Conservation (phyloP, 1,140 invertebrate species). For the Lordiphosa stackelbergi region DNA sequence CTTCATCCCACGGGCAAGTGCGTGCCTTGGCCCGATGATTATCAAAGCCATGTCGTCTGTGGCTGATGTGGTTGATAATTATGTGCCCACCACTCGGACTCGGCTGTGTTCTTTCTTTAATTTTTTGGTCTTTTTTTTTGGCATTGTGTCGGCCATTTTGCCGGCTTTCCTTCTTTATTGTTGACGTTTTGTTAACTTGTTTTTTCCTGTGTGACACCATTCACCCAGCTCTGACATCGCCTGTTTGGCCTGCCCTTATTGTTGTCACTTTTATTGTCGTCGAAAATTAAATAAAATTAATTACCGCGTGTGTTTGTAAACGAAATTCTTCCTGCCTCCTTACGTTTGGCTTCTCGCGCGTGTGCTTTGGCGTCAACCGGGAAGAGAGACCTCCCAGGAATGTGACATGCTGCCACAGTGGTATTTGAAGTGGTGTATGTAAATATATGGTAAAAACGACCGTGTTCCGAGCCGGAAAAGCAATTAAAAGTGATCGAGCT, state of each 20-base stretch:
- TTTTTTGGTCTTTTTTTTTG: conserved; percentile 27
- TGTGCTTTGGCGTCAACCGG: conserved; percentile 36
- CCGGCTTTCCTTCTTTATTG: conserved; percentile 43
- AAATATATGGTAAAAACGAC: too few relatives aligned
- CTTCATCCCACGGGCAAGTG: neutral
- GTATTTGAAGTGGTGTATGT: too few relatives aligned
- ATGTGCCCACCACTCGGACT: conserved; percentile 55
- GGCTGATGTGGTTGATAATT: conserved; percentile 71
- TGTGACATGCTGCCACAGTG: conserved; percentile 19
- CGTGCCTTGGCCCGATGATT: conserved; percentile 44
- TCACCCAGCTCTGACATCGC: neutral
- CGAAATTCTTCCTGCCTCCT: neutral
- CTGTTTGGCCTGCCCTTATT: conserved; percentile 31
- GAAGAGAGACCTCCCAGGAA: conserved; percentile 13
- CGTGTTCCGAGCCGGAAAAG: too few relatives aligned
- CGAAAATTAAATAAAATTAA: conserved; percentile 76
- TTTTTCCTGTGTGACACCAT: conserved; percentile 54
- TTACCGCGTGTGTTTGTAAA: conserved; percentile 61
- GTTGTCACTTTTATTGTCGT: conserved; percentile 67
- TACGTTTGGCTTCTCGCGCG: conserved; percentile 53
- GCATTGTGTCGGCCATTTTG: conserved; percentile 46
- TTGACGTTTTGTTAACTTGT: conserved; percentile 72
- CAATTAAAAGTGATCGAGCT: too few relatives aligned
- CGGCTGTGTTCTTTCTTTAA: conserved; percentile 2
- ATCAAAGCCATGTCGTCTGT: conserved; percentile 65